Evolutionary conservation across 2,797 vertebrate genomes (phyloP).

Genomic region (Diplodus sargus): DNA sequence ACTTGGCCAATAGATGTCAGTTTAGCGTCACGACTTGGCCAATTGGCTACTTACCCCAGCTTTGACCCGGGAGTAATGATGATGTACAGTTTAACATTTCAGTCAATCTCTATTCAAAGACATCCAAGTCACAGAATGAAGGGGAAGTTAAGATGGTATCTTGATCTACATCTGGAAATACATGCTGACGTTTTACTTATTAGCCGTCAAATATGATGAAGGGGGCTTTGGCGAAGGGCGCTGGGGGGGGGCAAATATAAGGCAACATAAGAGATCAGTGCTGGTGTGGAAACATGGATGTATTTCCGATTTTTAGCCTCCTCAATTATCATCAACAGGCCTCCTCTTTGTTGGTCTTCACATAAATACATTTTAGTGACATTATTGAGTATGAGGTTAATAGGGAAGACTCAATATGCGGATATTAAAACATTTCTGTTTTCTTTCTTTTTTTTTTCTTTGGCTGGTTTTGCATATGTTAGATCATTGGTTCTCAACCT

Average conservation of each 20-base stretch:
- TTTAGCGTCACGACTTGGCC: slow-evolving; percentile 73
- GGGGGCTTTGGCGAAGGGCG: neutral
- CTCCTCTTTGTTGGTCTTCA: slow-evolving; percentile 33
- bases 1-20: slow-evolving; percentile 80
- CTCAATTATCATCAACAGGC: slow-evolving; percentile 16
- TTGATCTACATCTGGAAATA: slow-evolving; percentile 71
- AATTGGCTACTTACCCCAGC: slow-evolving; percentile 78
- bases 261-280: slow-evolving; percentile 18
- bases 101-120: slow-evolving; percentile 66
- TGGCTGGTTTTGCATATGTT: too few relatives aligned
- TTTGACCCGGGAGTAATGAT: slow-evolving; percentile 78
- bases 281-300: slow-evolving; percentile 33
- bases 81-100: slow-evolving; percentile 78
- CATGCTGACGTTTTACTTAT: slow-evolving; percentile 59
- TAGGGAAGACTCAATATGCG: slow-evolving; percentile 16
- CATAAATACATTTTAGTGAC: slow-evolving; percentile 13
- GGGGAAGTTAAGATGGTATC: slow-evolving; percentile 56
- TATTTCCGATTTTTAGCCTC: slow-evolving; percentile 38
- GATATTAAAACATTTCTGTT: too few relatives aligned
- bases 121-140: slow-evolving; percentile 46
- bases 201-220: slow-evolving; percentile 52
- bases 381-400: slow-evolving; percentile 40
- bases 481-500: too few relatives aligned
- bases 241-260: too few relatives aligned
- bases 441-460: too few relatives aligned